Percentiles rank a stretch among this genome's conserved stretches.
Evolutionary conservation across 2,797 vertebrate species (phyloP).

Genomic region (Lepidocolaptes lacrymiger): DNA sequence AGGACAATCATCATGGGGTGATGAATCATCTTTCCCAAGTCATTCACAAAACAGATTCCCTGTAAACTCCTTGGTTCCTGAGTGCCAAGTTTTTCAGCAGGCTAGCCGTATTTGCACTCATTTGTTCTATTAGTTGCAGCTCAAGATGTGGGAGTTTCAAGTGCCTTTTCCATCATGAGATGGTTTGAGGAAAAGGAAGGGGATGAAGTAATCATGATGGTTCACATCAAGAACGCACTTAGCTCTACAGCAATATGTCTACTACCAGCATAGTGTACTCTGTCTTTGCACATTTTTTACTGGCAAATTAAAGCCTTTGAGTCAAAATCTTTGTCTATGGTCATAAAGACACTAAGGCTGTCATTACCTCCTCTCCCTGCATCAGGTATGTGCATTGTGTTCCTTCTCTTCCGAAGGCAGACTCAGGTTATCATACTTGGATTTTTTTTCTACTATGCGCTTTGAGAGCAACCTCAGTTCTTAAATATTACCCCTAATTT

Average conservation of each 20-base stretch:
- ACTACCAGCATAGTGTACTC: neutral
- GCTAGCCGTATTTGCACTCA: neutral
- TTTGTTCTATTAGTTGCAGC: neutral
- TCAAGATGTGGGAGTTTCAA: neutral
- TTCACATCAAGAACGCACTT: neutral
- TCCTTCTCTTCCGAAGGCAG: neutral
- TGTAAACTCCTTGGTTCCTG: neutral
- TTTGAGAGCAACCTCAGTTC: neutral
- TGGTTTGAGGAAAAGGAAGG: neutral
- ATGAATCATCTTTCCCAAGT: slow-evolving; percentile 41
- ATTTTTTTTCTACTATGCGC: neutral
- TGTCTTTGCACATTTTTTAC: neutral
- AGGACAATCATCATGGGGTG: neutral
- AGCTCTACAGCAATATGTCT: neutral
- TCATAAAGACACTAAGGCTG: neutral
- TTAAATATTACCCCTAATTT: neutral
- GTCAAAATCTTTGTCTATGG: neutral
- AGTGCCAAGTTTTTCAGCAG: neutral
- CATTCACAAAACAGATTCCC: neutral
- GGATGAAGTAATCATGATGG: neutral
- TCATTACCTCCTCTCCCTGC: neutral
- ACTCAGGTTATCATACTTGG: neutral
- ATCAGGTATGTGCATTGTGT: neutral
- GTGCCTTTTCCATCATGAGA: neutral
- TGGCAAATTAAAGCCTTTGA: neutral